These are phyloP conservation scores for Eubucco bourcierii DNA, from an alignment of 2,113 vertebrate species.

Conservation along the genomic window DNA sequence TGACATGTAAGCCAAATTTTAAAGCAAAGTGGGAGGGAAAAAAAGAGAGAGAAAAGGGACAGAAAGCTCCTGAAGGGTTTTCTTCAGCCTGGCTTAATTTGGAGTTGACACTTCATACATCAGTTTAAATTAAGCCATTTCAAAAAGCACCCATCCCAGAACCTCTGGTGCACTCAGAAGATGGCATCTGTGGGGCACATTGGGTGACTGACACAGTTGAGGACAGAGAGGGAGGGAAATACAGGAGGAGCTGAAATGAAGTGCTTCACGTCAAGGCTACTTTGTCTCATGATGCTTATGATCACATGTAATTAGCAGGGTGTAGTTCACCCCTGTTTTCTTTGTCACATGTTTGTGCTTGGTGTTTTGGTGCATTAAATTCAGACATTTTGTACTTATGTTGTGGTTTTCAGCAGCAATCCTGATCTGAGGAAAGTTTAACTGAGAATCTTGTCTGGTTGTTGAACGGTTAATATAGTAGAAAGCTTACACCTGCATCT, in stretches of 20 bases:
- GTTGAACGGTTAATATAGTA: slow-evolving; percentile 15
- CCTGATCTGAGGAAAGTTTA: not conserved
- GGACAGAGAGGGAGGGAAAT: not conserved
- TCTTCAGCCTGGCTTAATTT: slow-evolving; percentile 39
- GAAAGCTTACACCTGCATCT: slow-evolving; percentile 7
- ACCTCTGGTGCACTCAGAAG: not conserved
- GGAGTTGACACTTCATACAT: slow-evolving; percentile 36
- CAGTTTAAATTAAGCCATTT: slow-evolving; percentile 37
- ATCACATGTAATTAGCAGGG: not conserved
- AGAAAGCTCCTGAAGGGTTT: slow-evolving; percentile 37
- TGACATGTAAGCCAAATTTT: not conserved
- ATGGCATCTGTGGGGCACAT: not conserved
- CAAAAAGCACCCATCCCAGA: not conserved
- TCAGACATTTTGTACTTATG: not conserved
- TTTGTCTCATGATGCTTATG: not conserved
- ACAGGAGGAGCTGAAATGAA: not conserved
- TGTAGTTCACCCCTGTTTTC: not conserved
- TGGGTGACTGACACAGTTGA: not conserved
- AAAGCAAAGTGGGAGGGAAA: not conserved
- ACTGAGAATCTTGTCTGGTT: not conserved
- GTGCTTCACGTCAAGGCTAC: not conserved
- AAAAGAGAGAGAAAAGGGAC: not conserved
- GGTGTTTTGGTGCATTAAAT: not conserved
- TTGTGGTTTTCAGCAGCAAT: not conserved
- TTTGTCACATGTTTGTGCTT: not conserved